Percentiles rank a stretch among this genome's conserved stretches.
Evolutionary conservation across 30 jellyfish, hydroid and myxozoan species (phyloP).

Genomic region (Aurelia aurita complex sp. Pacific): DNA sequence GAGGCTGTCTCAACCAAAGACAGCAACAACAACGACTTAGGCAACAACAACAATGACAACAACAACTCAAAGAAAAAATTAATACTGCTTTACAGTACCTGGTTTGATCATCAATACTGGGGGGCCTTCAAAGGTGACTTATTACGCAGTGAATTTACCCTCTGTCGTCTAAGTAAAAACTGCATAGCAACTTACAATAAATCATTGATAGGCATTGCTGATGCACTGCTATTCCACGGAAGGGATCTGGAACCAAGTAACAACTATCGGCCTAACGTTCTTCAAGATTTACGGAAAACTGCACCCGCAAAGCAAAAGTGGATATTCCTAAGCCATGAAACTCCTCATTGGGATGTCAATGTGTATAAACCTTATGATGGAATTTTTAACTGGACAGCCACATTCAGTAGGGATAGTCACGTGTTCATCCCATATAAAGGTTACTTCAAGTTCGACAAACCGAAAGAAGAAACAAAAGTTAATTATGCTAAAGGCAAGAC

Average conservation of each 20-base stretch:
- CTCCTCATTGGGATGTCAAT: conserved; percentile 4
- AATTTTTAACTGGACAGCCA: conserved; percentile 32
- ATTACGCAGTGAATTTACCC: background rate
- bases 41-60: too few relatives aligned
- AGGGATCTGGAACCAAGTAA: conserved; percentile 16
- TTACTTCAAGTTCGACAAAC: background rate
- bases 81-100: background rate
- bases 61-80: background rate
- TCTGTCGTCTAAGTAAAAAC: conserved; percentile 1
- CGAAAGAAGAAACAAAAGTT: background rate
- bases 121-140: too few relatives aligned
- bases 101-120: too few relatives aligned
- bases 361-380: background rate
- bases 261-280: background rate
- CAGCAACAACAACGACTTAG: too few relatives aligned
- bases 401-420: conserved; percentile 7
- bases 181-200: conserved; percentile 20
- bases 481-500: conserved; percentile 76
- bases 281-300: background rate
- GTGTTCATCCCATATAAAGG: conserved; percentile 23
- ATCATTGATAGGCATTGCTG: background rate
- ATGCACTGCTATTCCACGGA: conserved; percentile 40
- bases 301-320: conserved; percentile 12
- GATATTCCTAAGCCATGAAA: conserved; percentile 37
- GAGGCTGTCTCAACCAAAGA: too few relatives aligned